Percentiles rank a stretch among this genome's conserved stretches.
Evolutionary conservation across 2,888 invertebrate genomes (phyloP).

Genomic region (Rugalucina vietnamica): DNA sequence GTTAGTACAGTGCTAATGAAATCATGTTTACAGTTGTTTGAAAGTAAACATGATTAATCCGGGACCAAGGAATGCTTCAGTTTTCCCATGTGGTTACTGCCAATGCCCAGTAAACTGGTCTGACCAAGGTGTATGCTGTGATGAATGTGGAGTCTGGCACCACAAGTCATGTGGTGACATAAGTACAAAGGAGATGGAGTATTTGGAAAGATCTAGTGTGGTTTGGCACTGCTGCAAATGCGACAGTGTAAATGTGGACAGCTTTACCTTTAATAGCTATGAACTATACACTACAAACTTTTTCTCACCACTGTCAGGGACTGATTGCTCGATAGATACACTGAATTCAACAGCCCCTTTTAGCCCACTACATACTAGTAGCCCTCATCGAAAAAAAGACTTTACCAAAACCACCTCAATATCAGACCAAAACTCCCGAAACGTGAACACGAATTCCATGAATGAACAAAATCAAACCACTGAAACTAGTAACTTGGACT

Average conservation of each 20-base stretch:
- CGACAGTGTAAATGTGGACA: constrained; percentile 26
- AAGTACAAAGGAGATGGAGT: constrained; percentile 10
- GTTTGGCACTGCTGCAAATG: constrained; percentile 27
- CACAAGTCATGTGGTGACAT: constrained; percentile 35
- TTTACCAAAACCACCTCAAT: background rate
- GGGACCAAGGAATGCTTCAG: constrained; percentile 27
- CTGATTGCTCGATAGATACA: background rate
- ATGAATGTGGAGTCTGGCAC: constrained; percentile 17
- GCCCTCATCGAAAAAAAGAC: background rate
- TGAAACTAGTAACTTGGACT: background rate
- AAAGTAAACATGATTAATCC: too few species aligned
- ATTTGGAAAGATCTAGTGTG: background rate
- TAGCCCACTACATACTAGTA: constrained; percentile 24
- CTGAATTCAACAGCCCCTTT: constrained; percentile 4
- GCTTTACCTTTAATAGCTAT: constrained; percentile 27
- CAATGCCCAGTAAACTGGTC: constrained; percentile 32
- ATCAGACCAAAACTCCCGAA: background rate
- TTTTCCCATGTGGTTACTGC: constrained; percentile 30
- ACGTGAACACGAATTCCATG: too few species aligned
- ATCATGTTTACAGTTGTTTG: too few species aligned
- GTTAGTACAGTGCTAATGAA: too few species aligned
- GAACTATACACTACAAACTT: constrained; percentile 14
- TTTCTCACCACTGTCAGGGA: constrained; percentile 4
- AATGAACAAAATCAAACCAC: too few species aligned
- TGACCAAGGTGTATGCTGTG: constrained; percentile 26